Percentiles rank a stretch among this genome's conserved stretches.
Conservation (phyloP, 1,140 invertebrate species). For the Ctenoplectra terminalis region DNA sequence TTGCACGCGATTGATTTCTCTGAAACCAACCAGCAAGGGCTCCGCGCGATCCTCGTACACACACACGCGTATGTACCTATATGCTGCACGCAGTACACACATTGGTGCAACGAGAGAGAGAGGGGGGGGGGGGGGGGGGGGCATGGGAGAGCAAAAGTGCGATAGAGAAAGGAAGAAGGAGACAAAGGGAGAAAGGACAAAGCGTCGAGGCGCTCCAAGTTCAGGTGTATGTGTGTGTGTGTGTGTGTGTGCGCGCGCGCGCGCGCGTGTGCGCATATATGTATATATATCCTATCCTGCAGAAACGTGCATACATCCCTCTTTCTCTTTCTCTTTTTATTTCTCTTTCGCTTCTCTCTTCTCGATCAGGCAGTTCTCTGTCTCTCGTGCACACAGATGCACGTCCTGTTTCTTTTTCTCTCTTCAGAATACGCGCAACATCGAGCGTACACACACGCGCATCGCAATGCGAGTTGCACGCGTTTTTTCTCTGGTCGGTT, state of each 20-base stretch:
- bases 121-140: slow-evolving; percentile 14
- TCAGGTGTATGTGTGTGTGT: slow-evolving; percentile 42
- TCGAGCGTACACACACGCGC: background rate
- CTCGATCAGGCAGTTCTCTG: too few species aligned
- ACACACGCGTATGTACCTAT: slow-evolving; percentile 6
- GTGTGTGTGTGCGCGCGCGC: too few species aligned
- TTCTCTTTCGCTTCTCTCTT: too few species aligned
- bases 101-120: slow-evolving; percentile 25
- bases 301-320: slow-evolving; percentile 28
- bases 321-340: background rate
- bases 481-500: slow-evolving; percentile 36
- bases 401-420: slow-evolving; percentile 17
- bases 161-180: slow-evolving; percentile 32
- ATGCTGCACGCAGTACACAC: slow-evolving; percentile 26
- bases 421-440: slow-evolving; percentile 6
- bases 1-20: slow-evolving; percentile 52
- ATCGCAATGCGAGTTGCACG: slow-evolving; percentile 17
- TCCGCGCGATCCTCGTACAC: slow-evolving; percentile 31
- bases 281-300: slow-evolving; percentile 33
- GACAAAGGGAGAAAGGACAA: slow-evolving; percentile 46
- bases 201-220: slow-evolving; percentile 51
- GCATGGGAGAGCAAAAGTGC: background rate
- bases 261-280: too few species aligned
- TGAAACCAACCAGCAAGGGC: slow-evolving; percentile 31
- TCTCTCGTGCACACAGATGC: background rate